Base-by-base conservation (phyloP, 2,888 invertebrate genomes). In the Antheraea yamamai region DNA sequence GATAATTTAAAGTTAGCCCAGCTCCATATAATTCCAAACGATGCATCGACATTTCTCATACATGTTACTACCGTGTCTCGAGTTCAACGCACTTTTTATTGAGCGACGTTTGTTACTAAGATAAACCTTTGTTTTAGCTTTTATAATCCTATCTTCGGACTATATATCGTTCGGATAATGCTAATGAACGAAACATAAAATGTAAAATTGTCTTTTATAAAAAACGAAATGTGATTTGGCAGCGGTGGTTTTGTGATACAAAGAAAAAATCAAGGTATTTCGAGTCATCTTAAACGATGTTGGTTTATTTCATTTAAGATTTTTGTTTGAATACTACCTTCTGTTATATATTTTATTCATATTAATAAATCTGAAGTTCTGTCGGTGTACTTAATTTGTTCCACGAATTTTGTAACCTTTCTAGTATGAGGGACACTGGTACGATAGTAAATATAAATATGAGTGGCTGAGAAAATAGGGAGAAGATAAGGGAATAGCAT, bases 1-100 rank as follows among this genome's bases (percentile, higher is more conserved):
- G 12, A 47, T 12, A 47, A 18, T 58, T 26, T 10, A 0, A n/a
- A 75, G 18, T 81, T 84, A 75, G 76, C 80, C 87, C 90, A 82
- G 23, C 93, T 92, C 90, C 78, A 77, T 75, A 79, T 23, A 78
- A 30, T 73, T 87, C 74, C 74, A 64, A 75, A 80, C 83, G 84
- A 84, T 83, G 84, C 87, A 87, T 89, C 87, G 86, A 90, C 91
- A 89, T 92, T 91, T 92, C 91, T 92, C 93, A 92, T 92, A 91
- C 86, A 89, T 89, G 92, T 91, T 92, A 92, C 93, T 94, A 92
- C 94, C 89, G 93, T 85, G 85, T 81, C 84, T 70, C 20, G 70
- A 87, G 94, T 93, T 93, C 94, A 92, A 91, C 89, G 93, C 81
- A 91, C 92, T 89, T 90, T 94, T 94, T 94, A 94, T 93, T 93